A percentile compares a stretch with the other conserved stretches of the same genome.
Evolutionary conservation across 1,140 invertebrate species (phyloP).

Genomic region (Tachypleus tridentatus): DNA sequence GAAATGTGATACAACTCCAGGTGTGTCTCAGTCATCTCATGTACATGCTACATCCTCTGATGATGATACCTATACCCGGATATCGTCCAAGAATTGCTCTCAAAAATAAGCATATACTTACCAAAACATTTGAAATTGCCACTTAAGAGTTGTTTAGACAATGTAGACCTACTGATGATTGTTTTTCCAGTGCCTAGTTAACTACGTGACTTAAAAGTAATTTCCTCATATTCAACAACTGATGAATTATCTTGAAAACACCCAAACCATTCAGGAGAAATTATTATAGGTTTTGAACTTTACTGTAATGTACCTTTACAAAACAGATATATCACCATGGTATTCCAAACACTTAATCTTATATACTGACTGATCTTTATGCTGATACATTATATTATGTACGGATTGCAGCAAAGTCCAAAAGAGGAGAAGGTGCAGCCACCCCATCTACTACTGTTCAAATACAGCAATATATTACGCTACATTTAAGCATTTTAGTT

Average conservation of each 20-base stretch:
- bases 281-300: conserved; percentile 86
- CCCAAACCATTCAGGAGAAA: conserved; percentile 78
- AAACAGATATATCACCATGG: conserved; percentile 53
- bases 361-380: conserved; percentile 62
- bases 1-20: no score
- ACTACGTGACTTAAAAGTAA: conserved; percentile 61
- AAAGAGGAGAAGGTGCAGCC: conserved; percentile 79
- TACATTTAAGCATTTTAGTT: neutral
- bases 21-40: no score
- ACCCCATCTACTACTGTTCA: conserved; percentile 81
- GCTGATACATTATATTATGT: conserved; percentile 92
- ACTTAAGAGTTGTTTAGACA: no score
- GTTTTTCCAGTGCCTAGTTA: conserved; percentile 64
- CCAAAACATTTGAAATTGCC: no score
- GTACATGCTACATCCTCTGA: no score
- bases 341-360: conserved; percentile 65
- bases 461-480: conserved; percentile 94
- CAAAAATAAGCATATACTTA: no score
- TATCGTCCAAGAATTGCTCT: no score
- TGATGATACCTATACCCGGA: no score
- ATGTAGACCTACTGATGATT: neutral
- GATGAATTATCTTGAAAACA: conserved; percentile 80
- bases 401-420: conserved; percentile 80
- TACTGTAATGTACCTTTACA: conserved; percentile 93
- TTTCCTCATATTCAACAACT: conserved; percentile 58